Evolutionary conservation across 1,140 invertebrate species (phyloP).

Genomic region (Tyrophagus putrescentiae): DNA sequence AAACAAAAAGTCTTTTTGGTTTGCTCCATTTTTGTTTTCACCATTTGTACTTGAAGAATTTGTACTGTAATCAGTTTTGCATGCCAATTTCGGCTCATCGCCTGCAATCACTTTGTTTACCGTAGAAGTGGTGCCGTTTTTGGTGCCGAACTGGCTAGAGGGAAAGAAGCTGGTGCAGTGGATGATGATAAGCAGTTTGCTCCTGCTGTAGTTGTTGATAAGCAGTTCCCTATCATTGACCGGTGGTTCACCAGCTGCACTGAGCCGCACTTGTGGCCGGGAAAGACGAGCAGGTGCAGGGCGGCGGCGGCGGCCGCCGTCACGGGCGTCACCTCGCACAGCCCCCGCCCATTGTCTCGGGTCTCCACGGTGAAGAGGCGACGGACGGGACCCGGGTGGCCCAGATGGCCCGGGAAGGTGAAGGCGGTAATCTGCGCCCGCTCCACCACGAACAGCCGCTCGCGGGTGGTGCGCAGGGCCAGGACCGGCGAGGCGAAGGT

Average conservation of each 20-base stretch:
- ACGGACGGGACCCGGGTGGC: constrained; percentile 45
- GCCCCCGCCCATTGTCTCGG: constrained; percentile 51
- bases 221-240: too few species aligned
- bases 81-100: too few species aligned
- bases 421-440: constrained; percentile 64
- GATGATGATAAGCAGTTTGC: constrained; percentile 49
- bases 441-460: constrained; percentile 66
- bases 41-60: too few species aligned
- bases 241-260: constrained; percentile 41
- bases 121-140: too few species aligned
- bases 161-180: background rate
- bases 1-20: too few species aligned
- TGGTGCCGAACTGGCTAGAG: background rate
- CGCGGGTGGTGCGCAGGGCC: constrained; percentile 71
- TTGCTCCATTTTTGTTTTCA: too few species aligned
- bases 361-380: constrained; percentile 58
- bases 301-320: constrained; percentile 48
- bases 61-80: too few species aligned
- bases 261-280: constrained; percentile 56
- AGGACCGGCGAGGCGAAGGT: constrained; percentile 82
- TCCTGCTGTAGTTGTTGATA: constrained; percentile 47
- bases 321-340: constrained; percentile 62
- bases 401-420: constrained; percentile 55
- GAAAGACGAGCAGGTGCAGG: constrained; percentile 64
- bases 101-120: too few species aligned